Base-by-base conservation (phyloP, 2,888 invertebrate species). In the Mimas tiliae region DNA sequence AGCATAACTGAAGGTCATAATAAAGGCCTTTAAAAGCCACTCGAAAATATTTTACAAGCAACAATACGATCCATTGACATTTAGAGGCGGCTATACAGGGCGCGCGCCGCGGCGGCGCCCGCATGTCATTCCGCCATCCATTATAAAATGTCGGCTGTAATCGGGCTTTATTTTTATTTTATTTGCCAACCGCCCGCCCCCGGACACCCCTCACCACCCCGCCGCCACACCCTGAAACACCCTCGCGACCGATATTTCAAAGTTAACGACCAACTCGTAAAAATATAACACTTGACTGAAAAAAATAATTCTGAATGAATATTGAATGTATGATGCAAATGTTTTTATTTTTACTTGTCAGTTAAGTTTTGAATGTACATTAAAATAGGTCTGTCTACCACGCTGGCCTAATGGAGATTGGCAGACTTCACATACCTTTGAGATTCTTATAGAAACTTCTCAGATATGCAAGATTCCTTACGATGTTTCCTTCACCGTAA, bases 81-180 rank as follows among this genome's bases (percentile, higher is more conserved):
- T 80, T 80, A 51, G 67, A 67, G 72, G 69, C 67, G 77, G 77
- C 77, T 64, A 74, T 68, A 67, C 69, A 67, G 52, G 65, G 69
- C 74, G 72, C 74, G 74, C 89, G 89, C 77, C 87, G 72, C 69
- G 73, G 70, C 78, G 91, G 89, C 91, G 91, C 92, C 93, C 93
- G 92, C 92, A 91, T 93, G 92, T 90, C 91, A 90, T 91, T 91
- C 88, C 83, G 78, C 71, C 85, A 88, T 86, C 91, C 90, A 93
- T 93, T 93, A 93, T 92, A 93, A 93, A 92, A 92, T 91, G 93
- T 90, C 91, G 91, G 87, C 85, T 75, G 88, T 90, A 90, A 91
- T 90, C 91, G 90, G 85, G 88, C 89, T 91, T 91, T 90, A 91
- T 92, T 92, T 92, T 92, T 91, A 91, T 93, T 93, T 93, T 89